These are phyloP conservation scores for Gari tellinella DNA, from an alignment of 2,888 invertebrate genomes.

Conservation along the genomic window DNA sequence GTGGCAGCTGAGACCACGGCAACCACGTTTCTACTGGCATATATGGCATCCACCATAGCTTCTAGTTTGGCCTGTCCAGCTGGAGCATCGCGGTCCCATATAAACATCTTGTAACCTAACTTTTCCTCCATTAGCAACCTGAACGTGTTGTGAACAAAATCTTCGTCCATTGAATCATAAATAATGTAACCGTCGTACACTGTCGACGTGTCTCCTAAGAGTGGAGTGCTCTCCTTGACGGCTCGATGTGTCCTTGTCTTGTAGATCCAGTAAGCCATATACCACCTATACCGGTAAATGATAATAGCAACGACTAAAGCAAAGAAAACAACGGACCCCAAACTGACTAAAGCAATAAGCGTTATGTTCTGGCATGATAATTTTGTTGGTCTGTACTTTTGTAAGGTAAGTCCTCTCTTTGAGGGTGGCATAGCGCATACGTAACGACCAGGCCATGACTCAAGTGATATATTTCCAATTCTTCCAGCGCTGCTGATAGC, in stretches of 20 bases:
- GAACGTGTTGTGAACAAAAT: conserved; percentile 16
- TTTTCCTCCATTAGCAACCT: conserved; percentile 21
- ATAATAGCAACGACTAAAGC: conserved; percentile 11
- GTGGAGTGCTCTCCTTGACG: conserved; percentile 18
- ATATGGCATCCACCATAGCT: conserved; percentile 31
- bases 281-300: conserved; percentile 33
- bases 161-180: conserved; percentile 15
- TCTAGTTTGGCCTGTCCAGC: conserved; percentile 19
- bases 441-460: conserved; percentile 25
- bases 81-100: conserved; percentile 26
- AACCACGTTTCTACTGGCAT: conserved; percentile 16
- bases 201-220: conserved; percentile 3
- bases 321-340: conserved; percentile 9
- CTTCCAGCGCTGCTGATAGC: background rate
- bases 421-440: conserved; percentile 19
- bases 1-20: conserved; percentile 33
- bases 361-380: conserved; percentile 4
- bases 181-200: conserved; percentile 35
- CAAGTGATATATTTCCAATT: conserved; percentile 11
- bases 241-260: background rate
- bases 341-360: conserved; percentile 4
- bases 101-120: conserved; percentile 22
- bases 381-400: conserved; percentile 5
- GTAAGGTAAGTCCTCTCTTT: conserved; percentile 2
- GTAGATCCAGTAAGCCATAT: conserved; percentile 31